Evolutionary conservation across 2,797 vertebrate species (phyloP).

Genomic region (Gorsachius magnificus): DNA sequence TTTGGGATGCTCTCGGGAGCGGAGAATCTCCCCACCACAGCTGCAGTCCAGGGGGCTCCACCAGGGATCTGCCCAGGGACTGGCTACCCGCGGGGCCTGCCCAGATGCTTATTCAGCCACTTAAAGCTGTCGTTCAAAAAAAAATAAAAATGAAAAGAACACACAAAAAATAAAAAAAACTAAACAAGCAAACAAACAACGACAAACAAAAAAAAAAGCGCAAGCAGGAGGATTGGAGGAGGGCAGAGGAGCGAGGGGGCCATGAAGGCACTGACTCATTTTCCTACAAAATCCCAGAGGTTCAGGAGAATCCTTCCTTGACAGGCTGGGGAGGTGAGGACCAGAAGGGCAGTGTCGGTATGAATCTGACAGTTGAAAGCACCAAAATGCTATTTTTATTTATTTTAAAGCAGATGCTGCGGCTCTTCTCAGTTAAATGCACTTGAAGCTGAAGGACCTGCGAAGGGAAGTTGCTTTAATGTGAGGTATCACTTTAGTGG

Average conservation of each 20-base stretch:
- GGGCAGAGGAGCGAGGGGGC: too few species aligned
- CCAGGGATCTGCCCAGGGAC: neutral
- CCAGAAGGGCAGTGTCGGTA: accelerated
- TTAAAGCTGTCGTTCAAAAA: neutral
- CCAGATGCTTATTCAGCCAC: neutral
- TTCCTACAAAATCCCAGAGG: neutral
- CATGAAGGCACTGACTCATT: accelerated
- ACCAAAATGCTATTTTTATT: accelerated
- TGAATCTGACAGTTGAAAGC: accelerated
- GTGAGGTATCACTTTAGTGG: neutral
- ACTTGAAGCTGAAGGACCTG: neutral
- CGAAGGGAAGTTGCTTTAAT: neutral
- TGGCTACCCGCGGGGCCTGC: too few species aligned
- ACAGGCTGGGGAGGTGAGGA: too few species aligned
- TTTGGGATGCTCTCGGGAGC: neutral
- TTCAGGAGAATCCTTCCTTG: neutral
- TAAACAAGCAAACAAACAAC: neutral
- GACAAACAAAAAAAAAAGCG: too few species aligned
- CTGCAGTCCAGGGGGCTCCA: accelerated
- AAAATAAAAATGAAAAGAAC: neutral
- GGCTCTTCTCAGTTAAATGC: neutral
- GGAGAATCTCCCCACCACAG: too few species aligned
- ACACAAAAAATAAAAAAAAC: too few species aligned
- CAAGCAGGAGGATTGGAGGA: neutral
- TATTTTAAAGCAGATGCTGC: neutral